phyloP scores from a whole-genome alignment of 1,140 invertebrate genomes.

The Fopius arisanus region DNA sequence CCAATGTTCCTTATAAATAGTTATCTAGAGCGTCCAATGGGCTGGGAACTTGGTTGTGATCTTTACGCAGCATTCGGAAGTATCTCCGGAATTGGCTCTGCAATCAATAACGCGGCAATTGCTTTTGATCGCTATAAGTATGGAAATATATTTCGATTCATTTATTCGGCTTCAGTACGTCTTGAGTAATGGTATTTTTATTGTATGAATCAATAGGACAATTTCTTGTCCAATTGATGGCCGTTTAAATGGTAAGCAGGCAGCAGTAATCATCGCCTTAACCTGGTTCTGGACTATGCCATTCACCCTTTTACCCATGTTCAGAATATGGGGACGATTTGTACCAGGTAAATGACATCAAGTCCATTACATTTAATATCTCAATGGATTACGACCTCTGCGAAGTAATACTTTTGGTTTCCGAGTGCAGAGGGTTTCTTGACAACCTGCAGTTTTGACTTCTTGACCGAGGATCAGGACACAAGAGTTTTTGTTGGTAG shows the following conservation, averaged over 20 bases:
- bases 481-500: slow-evolving; percentile 73
- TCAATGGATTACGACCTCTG: neutral
- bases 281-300: slow-evolving; percentile 78
- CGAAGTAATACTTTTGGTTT: neutral
- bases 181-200: slow-evolving; percentile 8
- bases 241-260: slow-evolving; percentile 72
- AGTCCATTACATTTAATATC: neutral
- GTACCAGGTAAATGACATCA: slow-evolving; percentile 69
- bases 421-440: slow-evolving; percentile 73
- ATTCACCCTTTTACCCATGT: slow-evolving; percentile 73
- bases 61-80: slow-evolving; percentile 74
- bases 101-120: slow-evolving; percentile 78
- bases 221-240: slow-evolving; percentile 80
- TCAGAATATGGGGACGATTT: slow-evolving; percentile 73
- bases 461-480: slow-evolving; percentile 73
- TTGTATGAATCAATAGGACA: slow-evolving; percentile 62
- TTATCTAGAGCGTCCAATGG: slow-evolving; percentile 71
- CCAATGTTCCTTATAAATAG: slow-evolving; percentile 76
- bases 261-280: slow-evolving; percentile 69
- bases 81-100: slow-evolving; percentile 75
- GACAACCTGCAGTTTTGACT: slow-evolving; percentile 80
- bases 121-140: slow-evolving; percentile 80
- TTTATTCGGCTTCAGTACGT: neutral
- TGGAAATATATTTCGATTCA: neutral
- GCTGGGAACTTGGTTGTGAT: slow-evolving; percentile 75